Base-by-base conservation (phyloP, 2,888 invertebrate genomes). In the Phaonia tiefii region DNA sequence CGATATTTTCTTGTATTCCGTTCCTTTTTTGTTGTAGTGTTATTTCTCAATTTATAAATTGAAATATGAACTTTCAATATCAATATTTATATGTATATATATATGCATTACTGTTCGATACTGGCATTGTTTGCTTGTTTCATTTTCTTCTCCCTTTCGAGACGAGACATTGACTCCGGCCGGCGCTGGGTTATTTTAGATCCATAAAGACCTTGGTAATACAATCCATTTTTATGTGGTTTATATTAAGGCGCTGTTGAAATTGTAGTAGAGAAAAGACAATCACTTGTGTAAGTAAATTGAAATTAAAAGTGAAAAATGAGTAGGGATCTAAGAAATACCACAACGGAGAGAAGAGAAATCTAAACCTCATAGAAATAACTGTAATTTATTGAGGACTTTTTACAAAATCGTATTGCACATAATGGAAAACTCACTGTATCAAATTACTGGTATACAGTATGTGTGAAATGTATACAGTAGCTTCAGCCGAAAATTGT, bases 221-320 rank as follows among this genome's bases (percentile, higher is more conserved):
- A 69, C 60, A 72, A 78, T 81, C 78, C 15, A 26, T 26, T 78
- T 4, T 72, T 15, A 60, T 75, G 81, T 49, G 78, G 75, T 75
- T 81, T 71, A 8, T 37, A 46, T 46, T 8, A 63, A 5, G 60
- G 54, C 37, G 2, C n/a, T n/a, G n/a, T n/a, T n/a, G n/a, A n/a
- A n/a, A n/a, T n/a, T n/a, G n/a, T n/a, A n/a, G 31, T 31, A 31
- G 3, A 49, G 13, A 39, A 42, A 31, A 63, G 10, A 51, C 8
- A 77, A 1, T 60, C 20, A 67, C 1, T 26, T 75, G 67, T 46
- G 71, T 66, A 63, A 80, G 60, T 31, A 63, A 72, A 80, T 80
- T 77, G 76, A 77, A 81, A 78, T 71, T 78, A 81, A 81, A 81
- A 81, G 78, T 81, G 75, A 81, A 81, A 81, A 69, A 69, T 75